A percentile compares a stretch with the other conserved stretches of the same genome.
Evolutionary conservation across 2,797 vertebrate genomes (phyloP).

Genomic region (Mormyrus hasselquistii): DNA sequence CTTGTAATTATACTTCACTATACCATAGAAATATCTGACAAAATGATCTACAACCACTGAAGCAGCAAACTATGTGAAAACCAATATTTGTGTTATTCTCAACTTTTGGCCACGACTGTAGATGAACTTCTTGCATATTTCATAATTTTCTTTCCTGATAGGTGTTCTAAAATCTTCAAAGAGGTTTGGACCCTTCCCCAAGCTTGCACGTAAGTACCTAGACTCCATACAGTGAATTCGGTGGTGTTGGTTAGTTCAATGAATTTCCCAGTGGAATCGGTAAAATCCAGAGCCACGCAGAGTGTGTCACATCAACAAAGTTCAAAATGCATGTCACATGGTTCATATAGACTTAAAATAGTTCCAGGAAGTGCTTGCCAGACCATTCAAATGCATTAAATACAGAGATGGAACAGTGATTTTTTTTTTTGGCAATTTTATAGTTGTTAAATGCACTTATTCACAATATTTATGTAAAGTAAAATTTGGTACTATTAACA

Average conservation of each 20-base stretch:
- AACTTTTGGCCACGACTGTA: background rate
- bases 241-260: background rate
- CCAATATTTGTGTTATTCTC: background rate
- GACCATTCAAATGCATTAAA: background rate
- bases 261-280: background rate
- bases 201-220: constrained; percentile 52
- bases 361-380: background rate
- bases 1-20: background rate
- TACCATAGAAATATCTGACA: background rate
- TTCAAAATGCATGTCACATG: background rate
- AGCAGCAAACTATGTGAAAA: background rate
- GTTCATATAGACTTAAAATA: background rate
- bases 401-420: background rate
- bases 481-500: background rate
- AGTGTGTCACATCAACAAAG: background rate
- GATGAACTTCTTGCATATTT: background rate
- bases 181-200: constrained; percentile 59
- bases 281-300: background rate
- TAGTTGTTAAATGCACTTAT: background rate
- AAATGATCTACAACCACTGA: background rate
- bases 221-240: background rate
- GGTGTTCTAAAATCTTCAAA: constrained; percentile 57
- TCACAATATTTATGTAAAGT: background rate
- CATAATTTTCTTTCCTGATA: constrained; percentile 23
- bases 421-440: background rate